Evolutionary conservation across 2,888 invertebrate genomes (phyloP).

Genomic region (Athalia circularis): DNA sequence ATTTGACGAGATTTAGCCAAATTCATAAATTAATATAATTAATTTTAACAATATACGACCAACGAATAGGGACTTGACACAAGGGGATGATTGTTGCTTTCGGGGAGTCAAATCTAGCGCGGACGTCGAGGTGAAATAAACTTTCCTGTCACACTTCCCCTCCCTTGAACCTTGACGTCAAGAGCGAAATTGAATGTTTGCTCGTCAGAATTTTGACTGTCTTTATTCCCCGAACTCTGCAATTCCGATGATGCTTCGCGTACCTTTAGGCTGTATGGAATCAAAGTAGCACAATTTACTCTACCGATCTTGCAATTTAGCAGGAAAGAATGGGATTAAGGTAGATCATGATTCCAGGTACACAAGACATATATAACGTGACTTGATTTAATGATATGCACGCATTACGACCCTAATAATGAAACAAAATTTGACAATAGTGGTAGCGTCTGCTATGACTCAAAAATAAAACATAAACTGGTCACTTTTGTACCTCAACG

Average conservation of each 20-base stretch:
- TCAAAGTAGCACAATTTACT: background rate
- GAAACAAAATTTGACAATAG: no score
- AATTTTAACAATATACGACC: no score
- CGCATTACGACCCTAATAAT: background rate
- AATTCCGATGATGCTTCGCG: background rate
- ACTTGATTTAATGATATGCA: background rate
- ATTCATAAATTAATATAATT: no score
- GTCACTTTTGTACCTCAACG: no score
- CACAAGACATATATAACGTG: no score
- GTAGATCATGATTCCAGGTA: no score
- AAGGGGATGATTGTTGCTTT: background rate
- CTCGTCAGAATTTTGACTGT: background rate
- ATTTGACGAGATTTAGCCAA: no score
- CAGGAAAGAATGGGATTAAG: slow-evolving; percentile 5
- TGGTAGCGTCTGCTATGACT: no score
- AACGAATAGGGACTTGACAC: no score
- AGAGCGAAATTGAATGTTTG: background rate
- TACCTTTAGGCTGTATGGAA: no score
- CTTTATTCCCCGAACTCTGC: background rate
- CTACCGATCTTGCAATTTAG: slow-evolving; percentile 9
- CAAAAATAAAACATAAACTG: no score
- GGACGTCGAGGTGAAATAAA: background rate
- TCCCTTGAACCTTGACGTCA: slow-evolving; percentile 19
- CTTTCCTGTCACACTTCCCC: slow-evolving; percentile 19
- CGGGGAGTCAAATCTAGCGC: background rate